A percentile compares a stretch with the other conserved stretches of the same genome.
Conservation (phyloP, 2,888 invertebrate species). For the Minunthozetes semirufus region DNA sequence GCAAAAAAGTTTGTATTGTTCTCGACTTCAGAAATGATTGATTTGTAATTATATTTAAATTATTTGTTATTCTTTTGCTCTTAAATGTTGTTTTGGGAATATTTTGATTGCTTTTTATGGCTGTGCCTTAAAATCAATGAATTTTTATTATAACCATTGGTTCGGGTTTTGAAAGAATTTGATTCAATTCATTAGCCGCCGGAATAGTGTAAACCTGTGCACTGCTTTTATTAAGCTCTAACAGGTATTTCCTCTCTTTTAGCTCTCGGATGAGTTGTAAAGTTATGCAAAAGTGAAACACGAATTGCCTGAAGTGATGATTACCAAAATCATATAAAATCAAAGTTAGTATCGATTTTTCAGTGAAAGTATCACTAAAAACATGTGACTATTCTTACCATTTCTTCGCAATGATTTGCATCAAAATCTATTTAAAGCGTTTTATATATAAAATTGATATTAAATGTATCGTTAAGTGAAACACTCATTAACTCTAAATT, state of each 20-base stretch:
- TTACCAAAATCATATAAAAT: background rate
- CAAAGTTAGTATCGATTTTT: background rate
- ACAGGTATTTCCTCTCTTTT: background rate
- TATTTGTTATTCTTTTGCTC: too few relatives aligned
- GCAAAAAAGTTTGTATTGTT: too few relatives aligned
- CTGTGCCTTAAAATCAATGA: too few relatives aligned
- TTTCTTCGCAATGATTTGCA: background rate
- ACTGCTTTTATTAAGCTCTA: background rate
- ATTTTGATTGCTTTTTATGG: too few relatives aligned
- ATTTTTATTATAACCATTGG: too few relatives aligned
- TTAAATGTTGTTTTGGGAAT: too few relatives aligned
- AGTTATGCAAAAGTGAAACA: constrained; percentile 4
- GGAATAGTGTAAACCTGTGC: background rate
- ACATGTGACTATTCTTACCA: background rate
- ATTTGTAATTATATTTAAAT: too few relatives aligned
- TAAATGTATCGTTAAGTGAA: background rate
- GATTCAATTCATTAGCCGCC: too few relatives aligned
- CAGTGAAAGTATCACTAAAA: background rate
- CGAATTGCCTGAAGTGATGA: constrained; percentile 13
- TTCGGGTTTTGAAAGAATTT: too few relatives aligned
- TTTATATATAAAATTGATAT: background rate
- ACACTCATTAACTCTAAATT: too few relatives aligned
- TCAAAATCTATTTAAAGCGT: background rate
- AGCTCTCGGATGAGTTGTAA: background rate
- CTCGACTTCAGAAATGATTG: too few relatives aligned